Evolutionary conservation across 2,797 vertebrate genomes (phyloP).

Genomic region (Hoplostethus mediterraneus): DNA sequence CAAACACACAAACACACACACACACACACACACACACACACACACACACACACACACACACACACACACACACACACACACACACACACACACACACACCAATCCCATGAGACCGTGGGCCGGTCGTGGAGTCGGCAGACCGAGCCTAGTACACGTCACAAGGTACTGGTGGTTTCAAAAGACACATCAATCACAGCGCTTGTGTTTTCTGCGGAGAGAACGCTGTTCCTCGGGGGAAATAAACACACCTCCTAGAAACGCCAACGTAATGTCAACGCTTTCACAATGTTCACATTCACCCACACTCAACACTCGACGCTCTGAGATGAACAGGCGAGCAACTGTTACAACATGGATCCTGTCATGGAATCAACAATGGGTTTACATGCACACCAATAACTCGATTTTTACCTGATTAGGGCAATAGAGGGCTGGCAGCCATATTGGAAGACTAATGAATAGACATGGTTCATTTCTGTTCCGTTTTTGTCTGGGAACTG

Average conservation of each 20-base stretch:
- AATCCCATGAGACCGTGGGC: constrained; percentile 3
- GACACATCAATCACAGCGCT: constrained; percentile 38
- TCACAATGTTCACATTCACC: constrained; percentile 37
- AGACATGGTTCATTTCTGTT: neutral
- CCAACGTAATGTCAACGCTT: constrained; percentile 59
- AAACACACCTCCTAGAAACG: constrained; percentile 50
- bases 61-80: neutral
- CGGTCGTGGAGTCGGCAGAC: constrained; percentile 34
- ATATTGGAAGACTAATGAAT: constrained; percentile 15
- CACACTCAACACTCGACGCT: constrained; percentile 1
- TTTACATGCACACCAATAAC: constrained; percentile 50
- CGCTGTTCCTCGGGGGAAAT: constrained; percentile 48
- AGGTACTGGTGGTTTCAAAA: constrained; percentile 46
- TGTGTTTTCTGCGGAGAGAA: constrained; percentile 51
- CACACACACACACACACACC: neutral
- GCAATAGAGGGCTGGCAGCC: constrained; percentile 14
- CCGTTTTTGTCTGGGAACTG: too few relatives aligned
- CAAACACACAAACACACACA: neutral
- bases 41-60: neutral
- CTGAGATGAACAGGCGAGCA: neutral
- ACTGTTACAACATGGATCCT: constrained; percentile 51
- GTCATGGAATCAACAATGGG: constrained; percentile 39
- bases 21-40: neutral
- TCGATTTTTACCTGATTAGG: constrained; percentile 19
- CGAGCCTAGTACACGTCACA: constrained; percentile 28